Evolutionary conservation across 2,797 vertebrate species (phyloP).

Genomic region (Sebastes minor): DNA sequence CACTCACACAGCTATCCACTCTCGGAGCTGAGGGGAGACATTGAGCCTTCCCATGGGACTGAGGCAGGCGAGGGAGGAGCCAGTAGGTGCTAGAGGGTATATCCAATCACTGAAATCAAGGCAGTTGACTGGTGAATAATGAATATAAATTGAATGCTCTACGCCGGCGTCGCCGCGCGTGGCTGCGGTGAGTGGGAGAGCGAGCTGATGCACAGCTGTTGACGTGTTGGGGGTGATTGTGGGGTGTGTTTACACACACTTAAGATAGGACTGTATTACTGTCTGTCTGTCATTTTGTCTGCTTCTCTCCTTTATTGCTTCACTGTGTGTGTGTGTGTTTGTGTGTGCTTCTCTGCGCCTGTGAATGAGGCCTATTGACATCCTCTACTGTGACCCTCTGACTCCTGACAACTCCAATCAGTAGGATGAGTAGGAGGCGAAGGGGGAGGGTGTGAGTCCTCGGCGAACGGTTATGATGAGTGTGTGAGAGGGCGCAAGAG

Average conservation of each 20-base stretch:
- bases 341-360: conserved; percentile 44
- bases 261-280: conserved; percentile 51
- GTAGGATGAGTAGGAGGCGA: conserved; percentile 62
- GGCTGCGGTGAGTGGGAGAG: conserved; percentile 43
- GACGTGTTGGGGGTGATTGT: conserved; percentile 56
- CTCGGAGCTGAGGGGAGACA: conserved; percentile 39
- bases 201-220: conserved; percentile 61
- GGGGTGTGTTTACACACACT: conserved; percentile 62
- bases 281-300: conserved; percentile 51
- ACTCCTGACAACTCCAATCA: conserved; percentile 79
- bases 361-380: conserved; percentile 73
- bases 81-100: conserved; percentile 67
- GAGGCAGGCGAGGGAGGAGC: conserved; percentile 41
- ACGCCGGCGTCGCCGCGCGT: conserved; percentile 52
- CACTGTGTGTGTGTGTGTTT: neutral
- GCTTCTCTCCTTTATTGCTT: conserved; percentile 23
- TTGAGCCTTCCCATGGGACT: conserved; percentile 60
- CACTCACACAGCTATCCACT: conserved; percentile 15
- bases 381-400: conserved; percentile 73
- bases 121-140: conserved; percentile 86
- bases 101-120: conserved; percentile 82
- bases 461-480: conserved; percentile 51
- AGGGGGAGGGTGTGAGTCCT: conserved; percentile 44
- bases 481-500: conserved; percentile 3
- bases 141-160: conserved; percentile 78